Percentiles rank a stretch among this genome's conserved stretches.
Evolutionary conservation across 2,797 vertebrate genomes (phyloP).

Genomic region (Pteropus rufus): DNA sequence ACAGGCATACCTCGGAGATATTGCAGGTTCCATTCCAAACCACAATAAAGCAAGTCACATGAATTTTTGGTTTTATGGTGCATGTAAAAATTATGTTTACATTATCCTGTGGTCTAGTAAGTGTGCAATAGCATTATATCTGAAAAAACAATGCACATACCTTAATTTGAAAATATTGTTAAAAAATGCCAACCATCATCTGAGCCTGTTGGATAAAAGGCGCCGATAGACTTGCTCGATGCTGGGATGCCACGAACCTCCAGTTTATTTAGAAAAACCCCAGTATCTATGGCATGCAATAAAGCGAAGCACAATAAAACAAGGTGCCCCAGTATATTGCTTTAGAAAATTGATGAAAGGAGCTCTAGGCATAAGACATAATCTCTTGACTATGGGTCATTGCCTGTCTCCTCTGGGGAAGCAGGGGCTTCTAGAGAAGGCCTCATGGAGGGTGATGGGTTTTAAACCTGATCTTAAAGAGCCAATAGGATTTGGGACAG

Average conservation of each 20-base stretch:
- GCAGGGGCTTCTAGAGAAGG: neutral
- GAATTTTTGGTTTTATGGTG: neutral
- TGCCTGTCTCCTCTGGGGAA: neutral
- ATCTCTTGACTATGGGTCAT: neutral
- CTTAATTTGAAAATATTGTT: neutral
- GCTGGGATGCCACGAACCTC: neutral
- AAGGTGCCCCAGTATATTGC: neutral
- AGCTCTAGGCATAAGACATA: neutral
- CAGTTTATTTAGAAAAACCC: neutral
- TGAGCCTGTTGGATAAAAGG: neutral
- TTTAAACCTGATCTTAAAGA: neutral
- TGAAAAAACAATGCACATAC: neutral
- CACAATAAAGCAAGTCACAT: neutral
- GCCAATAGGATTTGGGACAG: neutral
- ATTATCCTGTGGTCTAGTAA: neutral
- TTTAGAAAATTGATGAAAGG: neutral
- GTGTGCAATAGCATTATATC: neutral
- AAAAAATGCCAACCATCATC: neutral
- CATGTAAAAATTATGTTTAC: neutral
- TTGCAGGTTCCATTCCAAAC: neutral
- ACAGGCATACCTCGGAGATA: neutral
- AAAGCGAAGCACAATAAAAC: neutral
- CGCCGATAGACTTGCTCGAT: neutral
- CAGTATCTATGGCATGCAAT: neutral
- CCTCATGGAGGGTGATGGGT: neutral